Conservation (phyloP, 2,888 invertebrate genomes). For the Aplocera efformata region DNA sequence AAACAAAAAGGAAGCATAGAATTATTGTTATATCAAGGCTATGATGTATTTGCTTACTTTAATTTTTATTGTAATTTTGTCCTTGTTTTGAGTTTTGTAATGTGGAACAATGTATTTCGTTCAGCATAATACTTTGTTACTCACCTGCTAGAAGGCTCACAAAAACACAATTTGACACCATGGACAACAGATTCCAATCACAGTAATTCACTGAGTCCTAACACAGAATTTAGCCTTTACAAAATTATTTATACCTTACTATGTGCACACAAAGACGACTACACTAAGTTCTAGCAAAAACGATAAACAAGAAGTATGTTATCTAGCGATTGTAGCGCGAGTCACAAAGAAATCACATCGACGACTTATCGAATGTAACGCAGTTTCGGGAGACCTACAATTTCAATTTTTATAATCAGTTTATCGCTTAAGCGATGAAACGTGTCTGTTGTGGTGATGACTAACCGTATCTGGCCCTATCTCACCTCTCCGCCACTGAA, state of each 20-base stretch:
- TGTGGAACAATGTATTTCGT: slow-evolving; percentile 11
- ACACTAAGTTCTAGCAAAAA: slow-evolving; percentile 44
- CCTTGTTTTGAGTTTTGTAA: slow-evolving; percentile 1
- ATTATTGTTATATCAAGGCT: too few relatives aligned
- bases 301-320: slow-evolving; percentile 64
- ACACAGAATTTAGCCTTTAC: slow-evolving; percentile 17
- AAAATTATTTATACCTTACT: slow-evolving; percentile 35
- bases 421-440: slow-evolving; percentile 51
- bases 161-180: slow-evolving; percentile 70
- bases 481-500: slow-evolving; percentile 54
- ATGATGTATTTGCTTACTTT: too few relatives aligned
- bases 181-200: slow-evolving; percentile 40
- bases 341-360: slow-evolving; percentile 70
- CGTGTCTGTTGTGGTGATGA: slow-evolving; percentile 67
- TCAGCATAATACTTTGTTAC: slow-evolving; percentile 24
- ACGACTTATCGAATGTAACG: slow-evolving; percentile 57
- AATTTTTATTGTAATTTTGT: slow-evolving; percentile 1
- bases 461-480: slow-evolving; percentile 70
- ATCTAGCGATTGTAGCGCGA: slow-evolving; percentile 57
- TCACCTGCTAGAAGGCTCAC: slow-evolving; percentile 59
- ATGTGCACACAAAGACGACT: slow-evolving; percentile 40
- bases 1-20: too few relatives aligned
- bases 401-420: slow-evolving; percentile 41
- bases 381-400: slow-evolving; percentile 45
- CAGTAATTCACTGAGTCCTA: slow-evolving; percentile 16